A percentile compares a stretch with the other conserved stretches of the same genome.
These are phyloP conservation scores for Octodonta nipae DNA, from an alignment of 2,888 invertebrate genomes.

Conservation along the genomic window DNA sequence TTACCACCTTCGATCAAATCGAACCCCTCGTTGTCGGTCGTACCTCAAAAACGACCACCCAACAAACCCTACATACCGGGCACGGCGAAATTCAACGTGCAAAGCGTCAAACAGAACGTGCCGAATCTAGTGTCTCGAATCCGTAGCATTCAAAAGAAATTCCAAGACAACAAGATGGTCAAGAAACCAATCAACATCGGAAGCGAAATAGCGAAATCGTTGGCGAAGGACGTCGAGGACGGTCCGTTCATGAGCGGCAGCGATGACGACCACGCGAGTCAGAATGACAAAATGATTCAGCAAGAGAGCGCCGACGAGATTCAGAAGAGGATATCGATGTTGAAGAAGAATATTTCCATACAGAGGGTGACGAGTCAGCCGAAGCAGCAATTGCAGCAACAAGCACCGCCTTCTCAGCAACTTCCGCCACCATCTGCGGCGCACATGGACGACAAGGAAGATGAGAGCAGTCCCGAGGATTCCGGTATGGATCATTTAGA, in stretches of 20 bases:
- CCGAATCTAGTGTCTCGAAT: constrained; percentile 31
- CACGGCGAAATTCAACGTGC: constrained; percentile 29
- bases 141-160: constrained; percentile 25
- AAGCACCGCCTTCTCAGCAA: constrained; percentile 5
- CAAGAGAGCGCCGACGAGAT: constrained; percentile 18
- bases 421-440: constrained; percentile 2
- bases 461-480: constrained; percentile 12
- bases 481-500: constrained; percentile 31
- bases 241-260: constrained; percentile 24
- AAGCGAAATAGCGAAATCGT: constrained; percentile 22
- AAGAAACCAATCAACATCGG: constrained; percentile 25
- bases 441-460: constrained; percentile 10
- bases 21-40: constrained; percentile 47
- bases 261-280: constrained; percentile 6
- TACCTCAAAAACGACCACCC: constrained; percentile 34
- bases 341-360: constrained; percentile 26
- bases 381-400: constrained; percentile 10
- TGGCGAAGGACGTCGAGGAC: constrained; percentile 16
- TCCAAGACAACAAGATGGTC: neutral
- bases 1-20: constrained; percentile 39
- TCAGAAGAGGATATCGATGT: constrained; percentile 20
- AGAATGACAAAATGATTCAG: constrained; percentile 4
- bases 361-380: constrained; percentile 20
- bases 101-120: constrained; percentile 29
- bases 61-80: constrained; percentile 27